Percentiles rank a stretch among this genome's conserved stretches.
These are phyloP conservation scores for Elmis aenea DNA, from an alignment of 2,888 invertebrate genomes.

Conservation along the genomic window DNA sequence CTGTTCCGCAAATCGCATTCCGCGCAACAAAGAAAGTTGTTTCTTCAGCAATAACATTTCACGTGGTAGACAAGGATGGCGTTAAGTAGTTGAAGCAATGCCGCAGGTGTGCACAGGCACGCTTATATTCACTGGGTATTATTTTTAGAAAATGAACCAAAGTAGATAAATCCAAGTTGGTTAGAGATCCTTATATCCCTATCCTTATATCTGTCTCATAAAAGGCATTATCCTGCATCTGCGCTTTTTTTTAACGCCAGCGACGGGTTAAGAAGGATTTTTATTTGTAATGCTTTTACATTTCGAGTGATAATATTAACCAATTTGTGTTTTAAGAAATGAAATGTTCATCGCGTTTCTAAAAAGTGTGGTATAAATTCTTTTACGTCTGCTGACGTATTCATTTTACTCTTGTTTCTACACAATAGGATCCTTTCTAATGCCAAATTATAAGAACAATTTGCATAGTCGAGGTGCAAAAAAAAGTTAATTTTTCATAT, in stretches of 20 bases:
- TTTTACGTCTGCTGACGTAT: no score
- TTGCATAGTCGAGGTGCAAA: no score
- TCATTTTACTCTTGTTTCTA: no score
- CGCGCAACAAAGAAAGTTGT: constrained; percentile 16
- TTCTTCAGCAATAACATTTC: constrained; percentile 3
- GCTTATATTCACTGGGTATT: constrained; percentile 40
- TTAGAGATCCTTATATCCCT: constrained; percentile 19
- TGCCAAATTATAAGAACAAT: no score
- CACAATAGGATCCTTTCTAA: no score
- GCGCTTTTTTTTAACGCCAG: neutral
- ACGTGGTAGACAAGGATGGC: constrained; percentile 19
- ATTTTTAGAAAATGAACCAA: constrained; percentile 44
- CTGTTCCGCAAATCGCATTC: constrained; percentile 23
- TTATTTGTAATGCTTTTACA: no score
- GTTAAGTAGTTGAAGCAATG: constrained; percentile 34
- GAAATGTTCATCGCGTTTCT: no score
- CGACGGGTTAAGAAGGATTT: no score
- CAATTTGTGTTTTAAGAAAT: no score
- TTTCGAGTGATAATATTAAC: no score
- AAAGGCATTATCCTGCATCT: constrained; percentile 17
- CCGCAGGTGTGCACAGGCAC: constrained; percentile 39
- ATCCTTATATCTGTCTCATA: constrained; percentile 18
- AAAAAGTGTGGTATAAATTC: no score
- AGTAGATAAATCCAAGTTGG: constrained; percentile 40
- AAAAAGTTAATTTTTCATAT: no score